phyloP scores from a whole-genome alignment of 2,888 invertebrate species.

The Dryomyza anilis region DNA sequence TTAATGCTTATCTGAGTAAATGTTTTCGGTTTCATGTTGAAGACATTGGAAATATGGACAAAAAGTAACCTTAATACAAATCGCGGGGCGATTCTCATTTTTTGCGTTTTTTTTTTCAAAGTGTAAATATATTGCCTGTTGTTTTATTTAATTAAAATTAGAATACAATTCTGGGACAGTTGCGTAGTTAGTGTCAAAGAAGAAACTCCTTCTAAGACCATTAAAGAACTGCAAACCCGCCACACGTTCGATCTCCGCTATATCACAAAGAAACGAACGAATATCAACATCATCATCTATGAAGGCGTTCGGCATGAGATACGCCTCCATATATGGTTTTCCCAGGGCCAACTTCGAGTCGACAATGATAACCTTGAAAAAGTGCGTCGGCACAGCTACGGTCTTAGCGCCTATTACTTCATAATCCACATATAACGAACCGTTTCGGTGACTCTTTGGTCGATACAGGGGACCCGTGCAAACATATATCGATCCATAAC shows the following conservation, averaged over 20 bases:
- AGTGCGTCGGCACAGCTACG: slow-evolving; percentile 97
- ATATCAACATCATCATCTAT: slow-evolving; percentile 78
- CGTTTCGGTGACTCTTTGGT: slow-evolving; percentile 72
- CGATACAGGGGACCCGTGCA: slow-evolving; percentile 90
- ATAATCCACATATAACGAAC: slow-evolving; percentile 83
- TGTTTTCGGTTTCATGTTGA: no score
- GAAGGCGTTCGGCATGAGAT: slow-evolving; percentile 87
- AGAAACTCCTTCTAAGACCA: slow-evolving; percentile 72
- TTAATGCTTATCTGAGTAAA: no score
- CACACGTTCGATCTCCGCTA: slow-evolving; percentile 86
- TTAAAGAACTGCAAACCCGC: slow-evolving; percentile 92
- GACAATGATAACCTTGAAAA: slow-evolving; percentile 89
- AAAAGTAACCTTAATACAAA: no score
- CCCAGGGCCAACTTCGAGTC: slow-evolving; percentile 68
- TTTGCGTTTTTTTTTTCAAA: no score
- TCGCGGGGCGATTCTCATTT: no score
- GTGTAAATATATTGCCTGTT: no score
- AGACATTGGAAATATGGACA: no score
- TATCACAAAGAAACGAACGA: slow-evolving; percentile 78
- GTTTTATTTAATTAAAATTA: slow-evolving; percentile 35
- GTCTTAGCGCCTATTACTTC: slow-evolving; percentile 90
- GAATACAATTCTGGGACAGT: slow-evolving; percentile 42
- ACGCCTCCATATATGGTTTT: slow-evolving; percentile 84
- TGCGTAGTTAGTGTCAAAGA: slow-evolving; percentile 59
- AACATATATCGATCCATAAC: slow-evolving; percentile 80